Evolutionary conservation across 2,797 vertebrate genomes (phyloP).

Genomic region (Rallus crepitans): DNA sequence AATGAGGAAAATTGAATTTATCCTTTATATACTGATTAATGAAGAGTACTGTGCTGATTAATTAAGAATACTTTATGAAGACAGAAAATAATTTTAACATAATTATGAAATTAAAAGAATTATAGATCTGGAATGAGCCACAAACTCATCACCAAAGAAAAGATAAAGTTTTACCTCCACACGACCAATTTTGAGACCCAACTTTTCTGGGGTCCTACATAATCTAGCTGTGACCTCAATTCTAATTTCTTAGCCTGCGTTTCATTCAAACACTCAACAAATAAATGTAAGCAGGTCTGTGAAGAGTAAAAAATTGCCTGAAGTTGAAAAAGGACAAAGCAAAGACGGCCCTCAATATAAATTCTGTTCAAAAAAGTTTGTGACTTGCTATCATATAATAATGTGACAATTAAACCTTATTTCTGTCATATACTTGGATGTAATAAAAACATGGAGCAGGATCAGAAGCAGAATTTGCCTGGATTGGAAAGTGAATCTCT

Average conservation of each 20-base stretch:
- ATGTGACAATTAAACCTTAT: not conserved
- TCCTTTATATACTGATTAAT: slow-evolving; percentile 1
- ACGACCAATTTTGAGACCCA: not conserved
- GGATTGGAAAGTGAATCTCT: not conserved
- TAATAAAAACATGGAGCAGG: not conserved
- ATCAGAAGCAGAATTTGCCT: not conserved
- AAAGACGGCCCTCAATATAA: not conserved
- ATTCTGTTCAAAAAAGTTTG: not conserved
- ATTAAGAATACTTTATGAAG: not conserved
- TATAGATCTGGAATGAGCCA: not conserved
- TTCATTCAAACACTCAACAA: not conserved
- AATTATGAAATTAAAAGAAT: not conserved
- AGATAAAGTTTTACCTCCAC: not conserved
- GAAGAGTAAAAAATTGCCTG: not conserved
- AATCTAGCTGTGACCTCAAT: not conserved
- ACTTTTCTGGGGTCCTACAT: not conserved
- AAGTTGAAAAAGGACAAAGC: not conserved
- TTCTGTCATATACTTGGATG: not conserved
- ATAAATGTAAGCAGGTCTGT: not conserved
- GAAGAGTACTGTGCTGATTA: not conserved
- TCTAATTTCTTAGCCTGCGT: not conserved
- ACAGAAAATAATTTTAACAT: not conserved
- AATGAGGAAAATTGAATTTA: not conserved
- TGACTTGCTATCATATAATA: not conserved
- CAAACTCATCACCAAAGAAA: not conserved